A percentile compares a stretch with the other conserved stretches of the same genome.
Conservation (phyloP, 2,888 invertebrate genomes). For the Carabus problematicus region DNA sequence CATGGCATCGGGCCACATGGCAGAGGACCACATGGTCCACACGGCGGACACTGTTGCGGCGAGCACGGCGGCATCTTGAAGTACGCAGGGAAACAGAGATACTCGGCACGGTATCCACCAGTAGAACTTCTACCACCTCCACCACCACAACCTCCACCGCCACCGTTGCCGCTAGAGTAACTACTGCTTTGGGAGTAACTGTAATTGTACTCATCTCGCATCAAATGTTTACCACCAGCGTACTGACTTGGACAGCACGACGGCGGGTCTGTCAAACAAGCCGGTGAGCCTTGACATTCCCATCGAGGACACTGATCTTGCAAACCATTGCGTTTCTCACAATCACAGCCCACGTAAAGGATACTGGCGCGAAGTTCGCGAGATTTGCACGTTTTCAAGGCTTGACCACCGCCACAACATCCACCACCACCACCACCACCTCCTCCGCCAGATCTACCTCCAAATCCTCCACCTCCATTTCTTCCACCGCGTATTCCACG, state of each 20-base stretch:
- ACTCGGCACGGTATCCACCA: conserved; percentile 55
- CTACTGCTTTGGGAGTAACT: conserved; percentile 12
- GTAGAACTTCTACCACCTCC: conserved; percentile 49
- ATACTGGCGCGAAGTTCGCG: conserved; percentile 62
- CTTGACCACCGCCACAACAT: conserved; percentile 51
- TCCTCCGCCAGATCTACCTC: conserved; percentile 56
- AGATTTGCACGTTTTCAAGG: conserved; percentile 58
- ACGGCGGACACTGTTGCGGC: conserved; percentile 60
- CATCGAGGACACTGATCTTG: conserved; percentile 67
- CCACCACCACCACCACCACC: conserved; percentile 55
- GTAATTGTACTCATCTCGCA: conserved; percentile 44
- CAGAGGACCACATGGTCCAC: conserved; percentile 58
- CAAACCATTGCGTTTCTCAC: conserved; percentile 67
- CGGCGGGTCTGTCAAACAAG: conserved; percentile 64
- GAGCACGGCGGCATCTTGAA: conserved; percentile 53
- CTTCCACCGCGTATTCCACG: conserved; percentile 54
- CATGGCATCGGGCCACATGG: conserved; percentile 59
- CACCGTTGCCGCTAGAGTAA: conserved; percentile 45
- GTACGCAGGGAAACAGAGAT: conserved; percentile 52
- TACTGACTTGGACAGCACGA: conserved; percentile 63
- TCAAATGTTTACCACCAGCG: conserved; percentile 51
- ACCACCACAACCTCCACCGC: conserved; percentile 48
- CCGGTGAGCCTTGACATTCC: conserved; percentile 63
- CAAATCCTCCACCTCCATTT: conserved; percentile 52
- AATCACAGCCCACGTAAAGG: conserved; percentile 65